phyloP scores from a whole-genome alignment of 2,888 invertebrate species.

The Mamestra brassicae region DNA sequence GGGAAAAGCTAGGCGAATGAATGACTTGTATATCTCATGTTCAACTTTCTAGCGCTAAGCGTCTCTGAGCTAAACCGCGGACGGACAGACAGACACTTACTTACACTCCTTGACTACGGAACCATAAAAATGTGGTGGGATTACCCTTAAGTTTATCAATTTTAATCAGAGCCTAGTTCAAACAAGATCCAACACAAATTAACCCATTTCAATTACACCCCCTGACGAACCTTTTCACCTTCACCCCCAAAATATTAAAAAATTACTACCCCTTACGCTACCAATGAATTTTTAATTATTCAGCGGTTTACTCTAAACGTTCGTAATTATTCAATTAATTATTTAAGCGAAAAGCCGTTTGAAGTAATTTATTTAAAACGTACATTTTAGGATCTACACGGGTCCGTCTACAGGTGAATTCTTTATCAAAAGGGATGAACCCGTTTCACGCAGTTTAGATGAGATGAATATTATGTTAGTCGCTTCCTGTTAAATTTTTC shows the following conservation, averaged over 20 bases:
- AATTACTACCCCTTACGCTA: not conserved
- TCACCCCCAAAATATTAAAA: not conserved
- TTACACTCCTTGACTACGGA: too few relatives aligned
- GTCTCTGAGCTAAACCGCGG: too few relatives aligned
- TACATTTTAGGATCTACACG: not conserved
- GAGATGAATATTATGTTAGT: slow-evolving; percentile 28
- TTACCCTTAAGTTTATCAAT: too few relatives aligned
- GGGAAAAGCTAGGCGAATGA: too few relatives aligned
- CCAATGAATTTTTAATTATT: slow-evolving; percentile 10
- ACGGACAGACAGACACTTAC: too few relatives aligned
- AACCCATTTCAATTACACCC: slow-evolving; percentile 2
- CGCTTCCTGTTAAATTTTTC: slow-evolving; percentile 30
- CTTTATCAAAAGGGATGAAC: slow-evolving; percentile 33
- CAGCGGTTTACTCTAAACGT: slow-evolving; percentile 2
- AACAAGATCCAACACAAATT: not conserved
- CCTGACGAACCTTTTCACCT: not conserved
- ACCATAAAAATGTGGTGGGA: too few relatives aligned
- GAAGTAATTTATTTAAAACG: slow-evolving; percentile 8
- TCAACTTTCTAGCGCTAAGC: too few relatives aligned
- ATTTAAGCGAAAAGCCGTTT: slow-evolving; percentile 4
- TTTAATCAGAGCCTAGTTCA: too few relatives aligned
- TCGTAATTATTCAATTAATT: slow-evolving; percentile 25
- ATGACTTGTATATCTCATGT: too few relatives aligned
- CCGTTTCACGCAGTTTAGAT: slow-evolving; percentile 4
- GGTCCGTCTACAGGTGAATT: slow-evolving; percentile 19